Evolutionary conservation across 2,888 invertebrate genomes (phyloP).

Genomic region (Dorcus hopei): DNA sequence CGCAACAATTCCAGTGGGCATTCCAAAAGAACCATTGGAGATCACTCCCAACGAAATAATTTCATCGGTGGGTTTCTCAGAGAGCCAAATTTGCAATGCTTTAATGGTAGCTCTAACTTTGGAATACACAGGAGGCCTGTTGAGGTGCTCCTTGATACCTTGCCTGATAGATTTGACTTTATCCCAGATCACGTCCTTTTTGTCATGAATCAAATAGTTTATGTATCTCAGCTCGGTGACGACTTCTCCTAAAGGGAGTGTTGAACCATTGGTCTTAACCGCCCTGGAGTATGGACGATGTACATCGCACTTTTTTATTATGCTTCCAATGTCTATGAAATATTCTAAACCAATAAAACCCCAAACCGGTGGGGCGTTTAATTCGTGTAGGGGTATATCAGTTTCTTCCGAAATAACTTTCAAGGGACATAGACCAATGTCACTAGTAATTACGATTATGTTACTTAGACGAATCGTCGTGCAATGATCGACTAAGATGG

Average conservation of each 20-base stretch:
- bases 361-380: constrained; percentile 63
- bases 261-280: constrained; percentile 49
- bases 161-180: constrained; percentile 7
- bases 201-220: constrained; percentile 51
- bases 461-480: constrained; percentile 50
- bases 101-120: constrained; percentile 49
- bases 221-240: constrained; percentile 55
- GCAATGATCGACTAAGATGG: constrained; percentile 48
- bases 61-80: constrained; percentile 40
- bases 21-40: constrained; percentile 57
- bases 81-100: constrained; percentile 54
- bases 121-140: constrained; percentile 34
- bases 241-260: constrained; percentile 52
- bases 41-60: constrained; percentile 55
- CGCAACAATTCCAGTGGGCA: constrained; percentile 54
- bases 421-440: constrained; percentile 53
- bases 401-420: constrained; percentile 49
- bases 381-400: constrained; percentile 50
- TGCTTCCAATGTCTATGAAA: constrained; percentile 55
- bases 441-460: constrained; percentile 58
- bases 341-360: constrained; percentile 59
- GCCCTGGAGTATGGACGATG: constrained; percentile 55
- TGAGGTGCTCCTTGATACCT: constrained; percentile 22
- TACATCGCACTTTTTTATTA: constrained; percentile 54
- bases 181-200: constrained; percentile 1